These are phyloP conservation scores for Nomada ferruginata DNA, from an alignment of 2,888 invertebrate species.

Conservation along the genomic window DNA sequence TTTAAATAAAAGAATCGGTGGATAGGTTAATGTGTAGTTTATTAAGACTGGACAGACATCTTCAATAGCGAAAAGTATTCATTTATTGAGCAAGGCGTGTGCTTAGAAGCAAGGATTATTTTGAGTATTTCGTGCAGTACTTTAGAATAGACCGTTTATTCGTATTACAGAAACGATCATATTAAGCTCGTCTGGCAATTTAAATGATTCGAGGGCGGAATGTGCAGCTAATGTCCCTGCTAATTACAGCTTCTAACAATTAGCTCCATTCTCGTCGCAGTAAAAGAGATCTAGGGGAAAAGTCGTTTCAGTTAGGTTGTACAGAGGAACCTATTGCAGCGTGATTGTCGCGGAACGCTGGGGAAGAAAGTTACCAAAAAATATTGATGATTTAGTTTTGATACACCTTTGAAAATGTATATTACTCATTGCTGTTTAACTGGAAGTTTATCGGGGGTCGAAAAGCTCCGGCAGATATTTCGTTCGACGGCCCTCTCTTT, in stretches of 20 bases:
- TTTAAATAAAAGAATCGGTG: too few species aligned
- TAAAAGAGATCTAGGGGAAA: conserved; percentile 26
- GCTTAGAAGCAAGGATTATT: background rate
- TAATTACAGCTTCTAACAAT: conserved; percentile 64
- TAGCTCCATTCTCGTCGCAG: conserved; percentile 38
- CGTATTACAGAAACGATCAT: conserved; percentile 32
- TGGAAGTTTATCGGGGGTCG: too few species aligned
- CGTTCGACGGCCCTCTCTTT: too few species aligned
- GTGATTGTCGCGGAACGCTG: background rate
- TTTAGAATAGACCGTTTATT: conserved; percentile 9
- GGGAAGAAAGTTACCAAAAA: background rate
- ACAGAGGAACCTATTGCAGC: background rate
- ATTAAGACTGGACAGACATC: too few species aligned
- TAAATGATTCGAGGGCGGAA: conserved; percentile 47
- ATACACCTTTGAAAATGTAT: too few species aligned
- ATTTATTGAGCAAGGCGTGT: too few species aligned
- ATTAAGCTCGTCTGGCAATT: conserved; percentile 33
- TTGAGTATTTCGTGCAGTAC: background rate
- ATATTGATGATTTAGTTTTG: background rate
- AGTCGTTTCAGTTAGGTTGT: background rate
- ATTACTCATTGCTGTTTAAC: too few species aligned
- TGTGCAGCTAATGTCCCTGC: conserved; percentile 58
- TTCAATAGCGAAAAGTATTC: too few species aligned
- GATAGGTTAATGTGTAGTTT: too few species aligned
- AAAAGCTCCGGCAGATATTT: too few species aligned